These are phyloP conservation scores for Pao palembangensis DNA, from an alignment of 2,113 vertebrate species.

Conservation along the genomic window DNA sequence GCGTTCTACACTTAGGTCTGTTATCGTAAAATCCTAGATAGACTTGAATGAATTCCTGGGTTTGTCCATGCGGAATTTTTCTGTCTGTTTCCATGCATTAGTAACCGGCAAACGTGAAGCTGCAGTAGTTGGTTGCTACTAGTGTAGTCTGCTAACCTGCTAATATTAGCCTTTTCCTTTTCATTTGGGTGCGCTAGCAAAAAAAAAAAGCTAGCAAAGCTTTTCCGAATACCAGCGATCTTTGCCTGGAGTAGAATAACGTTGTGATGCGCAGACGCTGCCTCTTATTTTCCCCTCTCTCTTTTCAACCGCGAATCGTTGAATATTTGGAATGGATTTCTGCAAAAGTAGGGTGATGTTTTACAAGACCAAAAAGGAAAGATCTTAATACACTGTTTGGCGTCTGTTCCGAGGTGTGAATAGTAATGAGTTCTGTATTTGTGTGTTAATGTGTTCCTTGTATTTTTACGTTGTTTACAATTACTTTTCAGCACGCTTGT, in stretches of 20 bases:
- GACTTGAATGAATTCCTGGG: constrained; percentile 12
- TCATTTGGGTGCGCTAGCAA: constrained; percentile 32
- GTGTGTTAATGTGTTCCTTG: background rate
- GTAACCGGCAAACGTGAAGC: background rate
- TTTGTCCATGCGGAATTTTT: constrained; percentile 7
- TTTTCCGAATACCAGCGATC: constrained; percentile 35
- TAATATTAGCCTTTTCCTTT: constrained; percentile 11
- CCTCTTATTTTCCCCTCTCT: background rate
- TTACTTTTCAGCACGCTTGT: too few species aligned
- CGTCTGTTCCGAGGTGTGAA: background rate
- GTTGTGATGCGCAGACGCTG: constrained; percentile 44
- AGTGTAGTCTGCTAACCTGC: constrained; percentile 1
- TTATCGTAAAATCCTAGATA: background rate
- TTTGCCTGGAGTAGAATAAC: constrained; percentile 35
- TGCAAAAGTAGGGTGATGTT: background rate
- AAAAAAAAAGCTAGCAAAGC: constrained; percentile 51
- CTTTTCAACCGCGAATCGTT: constrained; percentile 12
- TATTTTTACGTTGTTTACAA: too few species aligned
- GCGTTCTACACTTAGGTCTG: background rate
- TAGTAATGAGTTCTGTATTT: too few species aligned
- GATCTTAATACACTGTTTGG: background rate
- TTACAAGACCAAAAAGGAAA: background rate
- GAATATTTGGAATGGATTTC: constrained; percentile 22
- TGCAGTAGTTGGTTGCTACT: background rate
- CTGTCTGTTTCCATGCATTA: background rate